Conservation (phyloP, 2,888 invertebrate species). For the Cheilosia variabilis region DNA sequence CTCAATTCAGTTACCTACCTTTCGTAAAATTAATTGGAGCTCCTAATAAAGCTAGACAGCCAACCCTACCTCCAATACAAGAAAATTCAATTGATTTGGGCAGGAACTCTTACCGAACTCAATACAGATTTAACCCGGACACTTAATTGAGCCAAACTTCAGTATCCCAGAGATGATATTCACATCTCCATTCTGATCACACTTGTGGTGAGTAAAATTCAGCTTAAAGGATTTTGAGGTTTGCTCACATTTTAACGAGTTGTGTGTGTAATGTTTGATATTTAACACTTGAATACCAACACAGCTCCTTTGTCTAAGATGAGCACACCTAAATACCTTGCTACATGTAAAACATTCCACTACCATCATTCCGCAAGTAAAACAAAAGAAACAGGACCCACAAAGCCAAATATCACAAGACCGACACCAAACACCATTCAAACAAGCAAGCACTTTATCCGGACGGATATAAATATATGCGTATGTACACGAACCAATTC, state of each 20-base stretch:
- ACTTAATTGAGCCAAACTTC: no score
- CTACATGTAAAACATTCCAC: conserved; percentile 1
- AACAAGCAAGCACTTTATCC: conserved; percentile 19
- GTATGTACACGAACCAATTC: conserved; percentile 19
- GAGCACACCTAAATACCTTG: not conserved
- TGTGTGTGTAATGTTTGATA: no score
- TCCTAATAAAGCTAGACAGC: not conserved
- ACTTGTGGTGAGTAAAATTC: no score
- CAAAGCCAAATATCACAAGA: conserved; percentile 31
- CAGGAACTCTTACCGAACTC: no score
- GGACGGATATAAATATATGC: not conserved
- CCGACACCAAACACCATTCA: conserved; percentile 20
- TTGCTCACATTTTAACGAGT: no score
- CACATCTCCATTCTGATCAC: no score
- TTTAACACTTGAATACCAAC: no score
- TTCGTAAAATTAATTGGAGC: not conserved
- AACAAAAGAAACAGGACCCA: conserved; percentile 9
- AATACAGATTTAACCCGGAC: no score
- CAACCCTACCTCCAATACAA: not conserved
- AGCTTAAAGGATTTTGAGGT: no score
- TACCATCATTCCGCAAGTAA: not conserved
- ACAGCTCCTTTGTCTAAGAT: no score
- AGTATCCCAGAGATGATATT: no score
- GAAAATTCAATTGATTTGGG: not conserved
- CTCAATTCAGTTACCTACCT: not conserved